These are phyloP conservation scores for Strigamia crassipes DNA, from an alignment of 2,888 invertebrate species.

Conservation along the genomic window DNA sequence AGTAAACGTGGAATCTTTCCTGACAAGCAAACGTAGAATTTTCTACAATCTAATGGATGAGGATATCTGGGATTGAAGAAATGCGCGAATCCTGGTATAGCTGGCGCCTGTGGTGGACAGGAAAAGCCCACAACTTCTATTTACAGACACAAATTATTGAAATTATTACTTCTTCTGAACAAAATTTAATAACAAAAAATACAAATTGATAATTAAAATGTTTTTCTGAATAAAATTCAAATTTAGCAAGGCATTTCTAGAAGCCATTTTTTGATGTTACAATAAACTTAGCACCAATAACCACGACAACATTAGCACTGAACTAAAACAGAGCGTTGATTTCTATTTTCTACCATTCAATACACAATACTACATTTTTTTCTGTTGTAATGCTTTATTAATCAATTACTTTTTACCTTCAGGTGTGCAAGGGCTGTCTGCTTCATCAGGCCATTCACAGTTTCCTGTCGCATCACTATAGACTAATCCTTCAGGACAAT, in stretches of 20 bases:
- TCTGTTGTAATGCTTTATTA: too few species aligned
- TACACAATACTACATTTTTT: too few species aligned
- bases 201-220: too few species aligned
- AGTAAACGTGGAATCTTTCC: conserved; percentile 51
- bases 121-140: conserved; percentile 46
- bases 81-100: conserved; percentile 26
- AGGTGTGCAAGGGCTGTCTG: conserved; percentile 76
- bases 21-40: conserved; percentile 50
- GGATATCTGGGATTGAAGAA: conserved; percentile 48
- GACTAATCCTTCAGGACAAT: conserved; percentile 84
- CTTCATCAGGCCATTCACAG: conserved; percentile 85
- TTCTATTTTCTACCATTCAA: too few species aligned
- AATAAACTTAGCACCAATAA: too few species aligned
- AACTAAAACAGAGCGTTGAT: too few species aligned
- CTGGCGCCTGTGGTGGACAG: conserved; percentile 20
- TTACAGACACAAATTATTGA: background rate
- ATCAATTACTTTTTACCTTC: conserved; percentile 66
- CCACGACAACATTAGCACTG: too few species aligned
- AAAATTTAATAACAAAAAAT: background rate
- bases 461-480: conserved; percentile 88
- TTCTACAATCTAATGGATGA: conserved; percentile 49
- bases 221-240: too few species aligned
- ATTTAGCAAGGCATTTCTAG: too few species aligned
- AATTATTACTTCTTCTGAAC: background rate
- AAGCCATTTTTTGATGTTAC: too few species aligned